Evolutionary conservation across 35 echinoderm and acorn worm species (phyloP).

Genomic region (Heliocidaris tuberculata): DNA sequence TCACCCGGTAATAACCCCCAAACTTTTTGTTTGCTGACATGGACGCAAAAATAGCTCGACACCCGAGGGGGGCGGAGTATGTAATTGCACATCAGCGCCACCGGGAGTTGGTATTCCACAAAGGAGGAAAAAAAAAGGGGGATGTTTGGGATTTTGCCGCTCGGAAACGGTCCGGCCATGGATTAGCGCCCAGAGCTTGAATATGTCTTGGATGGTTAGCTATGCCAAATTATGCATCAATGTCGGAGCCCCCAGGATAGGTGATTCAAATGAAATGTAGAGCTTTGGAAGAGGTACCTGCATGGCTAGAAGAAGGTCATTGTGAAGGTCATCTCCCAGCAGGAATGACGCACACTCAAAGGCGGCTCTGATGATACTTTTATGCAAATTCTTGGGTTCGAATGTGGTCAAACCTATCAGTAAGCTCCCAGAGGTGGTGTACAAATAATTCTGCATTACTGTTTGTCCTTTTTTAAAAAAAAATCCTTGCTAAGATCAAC

Average conservation of each 20-base stretch:
- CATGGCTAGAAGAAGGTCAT: not conserved
- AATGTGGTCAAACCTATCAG: not conserved
- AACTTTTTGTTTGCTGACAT: not conserved
- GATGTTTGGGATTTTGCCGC: not conserved
- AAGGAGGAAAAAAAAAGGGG: not conserved
- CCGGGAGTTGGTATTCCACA: not conserved
- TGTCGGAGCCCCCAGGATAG: not conserved
- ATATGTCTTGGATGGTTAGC: not conserved
- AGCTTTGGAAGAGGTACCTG: not conserved
- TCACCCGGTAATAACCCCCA: not conserved
- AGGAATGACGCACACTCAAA: not conserved
- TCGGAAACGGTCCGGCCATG: not conserved
- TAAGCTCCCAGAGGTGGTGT: not conserved
- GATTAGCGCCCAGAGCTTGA: not conserved
- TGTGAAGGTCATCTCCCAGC: not conserved
- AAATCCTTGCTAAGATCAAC: too few relatives aligned
- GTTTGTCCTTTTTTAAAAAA: not conserved
- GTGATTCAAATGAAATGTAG: constrained; percentile 1
- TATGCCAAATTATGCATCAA: not conserved
- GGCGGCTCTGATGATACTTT: not conserved
- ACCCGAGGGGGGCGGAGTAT: not conserved
- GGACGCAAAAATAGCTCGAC: not conserved
- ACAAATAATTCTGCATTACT: not conserved
- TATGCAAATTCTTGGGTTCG: not conserved
- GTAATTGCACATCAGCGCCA: not conserved